Conservation (phyloP, 2,797 vertebrate genomes). For the Psittacula echo region DNA sequence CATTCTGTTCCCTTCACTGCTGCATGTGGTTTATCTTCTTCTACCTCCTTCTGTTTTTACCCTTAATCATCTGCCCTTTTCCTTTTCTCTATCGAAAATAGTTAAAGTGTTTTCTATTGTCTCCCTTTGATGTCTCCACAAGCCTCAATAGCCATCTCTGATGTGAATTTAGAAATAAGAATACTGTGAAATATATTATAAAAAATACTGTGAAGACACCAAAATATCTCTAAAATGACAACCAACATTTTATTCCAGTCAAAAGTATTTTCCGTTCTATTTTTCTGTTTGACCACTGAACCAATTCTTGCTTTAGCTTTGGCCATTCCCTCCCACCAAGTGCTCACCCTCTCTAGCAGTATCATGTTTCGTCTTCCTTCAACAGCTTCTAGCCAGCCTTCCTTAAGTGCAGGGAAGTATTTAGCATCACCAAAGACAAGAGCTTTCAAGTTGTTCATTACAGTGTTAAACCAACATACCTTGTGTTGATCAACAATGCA, state of each 20-base stretch:
- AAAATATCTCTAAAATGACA: not conserved
- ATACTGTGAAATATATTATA: not conserved
- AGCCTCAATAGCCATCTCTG: not conserved
- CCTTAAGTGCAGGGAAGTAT: not conserved
- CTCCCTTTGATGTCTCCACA: not conserved
- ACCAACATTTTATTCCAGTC: not conserved
- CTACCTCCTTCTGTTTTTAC: not conserved
- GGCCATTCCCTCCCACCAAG: not conserved
- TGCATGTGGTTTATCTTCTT: not conserved
- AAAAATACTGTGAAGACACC: not conserved
- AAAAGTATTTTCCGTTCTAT: not conserved
- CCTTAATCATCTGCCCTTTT: not conserved
- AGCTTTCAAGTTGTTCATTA: not conserved
- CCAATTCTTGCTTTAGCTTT: not conserved
- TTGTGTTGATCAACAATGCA: not conserved
- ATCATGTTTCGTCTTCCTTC: not conserved
- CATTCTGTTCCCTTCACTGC: not conserved
- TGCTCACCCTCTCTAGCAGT: not conserved
- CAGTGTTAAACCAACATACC: not conserved
- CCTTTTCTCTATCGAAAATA: not conserved
- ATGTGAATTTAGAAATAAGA: constrained; percentile 14
- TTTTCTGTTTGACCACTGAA: not conserved
- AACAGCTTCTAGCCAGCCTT: not conserved
- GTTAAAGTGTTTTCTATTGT: not conserved
- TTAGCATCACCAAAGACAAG: not conserved